phyloP scores from a whole-genome alignment of 2,888 invertebrate genomes.

The Dendrolimus pini region DNA sequence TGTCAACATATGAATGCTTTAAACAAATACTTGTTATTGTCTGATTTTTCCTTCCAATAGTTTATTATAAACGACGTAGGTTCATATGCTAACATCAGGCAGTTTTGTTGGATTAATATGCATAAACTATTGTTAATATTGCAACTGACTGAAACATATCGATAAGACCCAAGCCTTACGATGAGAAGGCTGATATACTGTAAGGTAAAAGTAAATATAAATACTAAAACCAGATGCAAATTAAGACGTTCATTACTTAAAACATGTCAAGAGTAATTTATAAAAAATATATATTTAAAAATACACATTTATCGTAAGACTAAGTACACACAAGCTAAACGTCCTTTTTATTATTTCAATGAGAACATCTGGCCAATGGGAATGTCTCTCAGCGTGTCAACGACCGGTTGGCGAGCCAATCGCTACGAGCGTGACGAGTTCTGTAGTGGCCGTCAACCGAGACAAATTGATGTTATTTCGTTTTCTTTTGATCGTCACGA shows the following conservation, averaged over 20 bases:
- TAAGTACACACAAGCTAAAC: constrained; percentile 5
- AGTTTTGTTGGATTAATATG: too few species aligned
- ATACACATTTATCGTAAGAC: background rate
- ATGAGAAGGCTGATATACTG: too few species aligned
- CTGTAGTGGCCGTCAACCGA: constrained; percentile 51
- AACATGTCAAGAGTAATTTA: background rate
- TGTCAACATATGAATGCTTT: too few species aligned
- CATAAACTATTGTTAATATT: too few species aligned
- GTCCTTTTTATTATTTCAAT: constrained; percentile 16
- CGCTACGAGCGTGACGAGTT: constrained; percentile 35
- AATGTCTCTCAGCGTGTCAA: constrained; percentile 43
- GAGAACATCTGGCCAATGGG: constrained; percentile 18
- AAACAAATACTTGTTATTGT: too few species aligned
- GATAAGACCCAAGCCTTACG: too few species aligned
- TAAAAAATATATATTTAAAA: background rate
- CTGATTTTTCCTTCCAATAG: too few species aligned
- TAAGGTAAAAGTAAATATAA: too few species aligned
- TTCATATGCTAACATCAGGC: too few species aligned
- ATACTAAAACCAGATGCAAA: background rate
- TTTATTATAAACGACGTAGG: too few species aligned
- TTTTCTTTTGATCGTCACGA: constrained; percentile 44
- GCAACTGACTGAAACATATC: too few species aligned
- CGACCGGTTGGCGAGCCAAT: constrained; percentile 50
- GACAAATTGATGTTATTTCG: constrained; percentile 52
- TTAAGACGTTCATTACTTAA: background rate